Conservation (phyloP, 1,140 invertebrate genomes). For the Lanistes nyassanus region DNA sequence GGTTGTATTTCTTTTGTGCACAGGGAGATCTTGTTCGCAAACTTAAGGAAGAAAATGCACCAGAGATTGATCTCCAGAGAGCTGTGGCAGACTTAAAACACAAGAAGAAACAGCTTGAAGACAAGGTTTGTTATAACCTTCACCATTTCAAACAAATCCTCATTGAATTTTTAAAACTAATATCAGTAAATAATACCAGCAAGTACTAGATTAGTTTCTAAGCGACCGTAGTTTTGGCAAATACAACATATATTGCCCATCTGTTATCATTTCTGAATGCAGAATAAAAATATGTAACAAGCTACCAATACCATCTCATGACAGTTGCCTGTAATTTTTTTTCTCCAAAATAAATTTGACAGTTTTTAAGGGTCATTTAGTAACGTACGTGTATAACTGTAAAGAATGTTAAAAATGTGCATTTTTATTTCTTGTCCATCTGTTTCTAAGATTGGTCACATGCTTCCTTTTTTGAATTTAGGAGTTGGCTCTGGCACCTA, state of each 20-base stretch:
- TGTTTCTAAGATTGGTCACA: not conserved
- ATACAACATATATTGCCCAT: too few species aligned
- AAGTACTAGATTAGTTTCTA: too few species aligned
- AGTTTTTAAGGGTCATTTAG: not conserved
- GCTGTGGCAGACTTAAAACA: conserved; percentile 92
- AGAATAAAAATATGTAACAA: too few species aligned
- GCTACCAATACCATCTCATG: too few species aligned
- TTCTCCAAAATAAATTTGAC: not conserved
- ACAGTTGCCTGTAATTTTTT: too few species aligned
- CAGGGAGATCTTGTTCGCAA: conserved; percentile 89
- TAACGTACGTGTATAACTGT: too few species aligned
- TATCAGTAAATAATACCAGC: not conserved
- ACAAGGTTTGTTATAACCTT: conserved; percentile 72
- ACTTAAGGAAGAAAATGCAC: conserved; percentile 85
- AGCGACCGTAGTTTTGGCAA: too few species aligned
- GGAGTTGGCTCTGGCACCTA: conserved; percentile 84
- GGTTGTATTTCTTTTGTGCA: not conserved
- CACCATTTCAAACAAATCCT: not conserved
- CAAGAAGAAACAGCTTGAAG: conserved; percentile 91
- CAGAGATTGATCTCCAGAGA: conserved; percentile 91
- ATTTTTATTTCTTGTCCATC: not conserved
- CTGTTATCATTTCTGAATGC: too few species aligned
- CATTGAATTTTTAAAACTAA: not conserved
- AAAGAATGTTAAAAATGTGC: not conserved
- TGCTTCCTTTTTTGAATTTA: conserved; percentile 44